These are phyloP conservation scores for Chiridota heheva DNA, from an alignment of 35 echinoderm and acorn worm genomes.

Conservation along the genomic window DNA sequence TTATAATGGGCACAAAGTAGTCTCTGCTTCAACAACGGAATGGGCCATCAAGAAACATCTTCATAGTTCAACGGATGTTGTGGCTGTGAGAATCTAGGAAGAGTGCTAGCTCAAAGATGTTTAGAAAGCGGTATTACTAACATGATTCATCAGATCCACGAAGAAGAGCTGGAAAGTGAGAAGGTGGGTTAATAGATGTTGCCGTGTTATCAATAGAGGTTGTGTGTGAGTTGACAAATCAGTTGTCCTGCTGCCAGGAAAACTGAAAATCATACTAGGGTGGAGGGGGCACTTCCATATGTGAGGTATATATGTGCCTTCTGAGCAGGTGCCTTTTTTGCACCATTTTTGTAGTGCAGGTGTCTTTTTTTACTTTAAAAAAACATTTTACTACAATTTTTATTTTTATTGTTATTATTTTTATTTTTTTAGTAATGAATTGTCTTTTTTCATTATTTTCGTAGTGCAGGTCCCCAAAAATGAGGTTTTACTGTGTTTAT, in stretches of 20 bases:
- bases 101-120: conserved; percentile 82
- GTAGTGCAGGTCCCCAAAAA: no score
- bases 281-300: background rate
- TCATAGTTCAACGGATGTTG: conserved; percentile 72
- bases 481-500: no score
- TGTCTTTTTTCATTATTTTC: no score
- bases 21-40: conserved; percentile 83
- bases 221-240: background rate
- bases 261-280: background rate
- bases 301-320: background rate
- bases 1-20: conserved; percentile 57
- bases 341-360: background rate
- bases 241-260: background rate
- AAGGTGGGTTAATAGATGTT: conserved; percentile 32
- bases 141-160: conserved; percentile 44
- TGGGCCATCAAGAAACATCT: conserved; percentile 93
- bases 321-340: background rate
- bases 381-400: no score
- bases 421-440: no score
- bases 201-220: background rate
- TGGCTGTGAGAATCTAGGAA: conserved; percentile 74
- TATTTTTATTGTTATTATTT: no score
- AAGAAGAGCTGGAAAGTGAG: conserved; percentile 37
- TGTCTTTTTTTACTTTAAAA: no score
- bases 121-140: conserved; percentile 82